Conservation (phyloP, 2,113 vertebrate genomes). For the Mugil cephalus region DNA sequence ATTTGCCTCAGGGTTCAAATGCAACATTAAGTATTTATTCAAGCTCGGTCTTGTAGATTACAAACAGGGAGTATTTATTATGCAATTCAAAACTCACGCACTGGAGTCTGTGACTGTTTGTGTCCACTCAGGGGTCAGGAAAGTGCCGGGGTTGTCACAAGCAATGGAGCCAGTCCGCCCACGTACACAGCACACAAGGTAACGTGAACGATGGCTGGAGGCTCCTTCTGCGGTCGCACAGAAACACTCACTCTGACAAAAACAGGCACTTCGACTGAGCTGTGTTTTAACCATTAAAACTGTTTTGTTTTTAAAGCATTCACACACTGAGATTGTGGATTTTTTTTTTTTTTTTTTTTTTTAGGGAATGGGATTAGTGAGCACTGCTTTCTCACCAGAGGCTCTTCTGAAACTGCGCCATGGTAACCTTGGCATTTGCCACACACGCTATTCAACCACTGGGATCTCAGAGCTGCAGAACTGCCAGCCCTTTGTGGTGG, state of each 20-base stretch:
- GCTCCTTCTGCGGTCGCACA: background rate
- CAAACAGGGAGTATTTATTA: background rate
- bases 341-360: slow-evolving; percentile 12
- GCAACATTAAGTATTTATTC: background rate
- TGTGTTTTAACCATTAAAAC: too few species aligned
- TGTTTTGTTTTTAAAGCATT: too few species aligned
- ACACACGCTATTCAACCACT: slow-evolving; percentile 96
- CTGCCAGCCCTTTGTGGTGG: slow-evolving; percentile 98
- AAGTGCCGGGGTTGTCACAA: slow-evolving; percentile 96
- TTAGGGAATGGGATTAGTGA: slow-evolving; percentile 98
- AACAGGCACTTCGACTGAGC: background rate
- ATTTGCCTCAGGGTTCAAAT: slow-evolving; percentile 49
- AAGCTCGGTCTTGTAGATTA: slow-evolving; percentile 20
- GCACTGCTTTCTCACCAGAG: slow-evolving; percentile 90
- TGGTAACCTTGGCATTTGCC: slow-evolving; percentile 96
- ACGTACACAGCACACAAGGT: slow-evolving; percentile 94
- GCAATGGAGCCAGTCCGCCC: slow-evolving; percentile 90
- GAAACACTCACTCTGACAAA: background rate
- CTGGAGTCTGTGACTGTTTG: slow-evolving; percentile 23
- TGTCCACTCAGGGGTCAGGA: slow-evolving; percentile 92
- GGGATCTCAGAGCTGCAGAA: slow-evolving; percentile 97
- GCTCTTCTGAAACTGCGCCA: slow-evolving; percentile 91
- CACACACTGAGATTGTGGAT: background rate
- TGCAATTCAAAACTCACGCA: background rate
- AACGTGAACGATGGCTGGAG: slow-evolving; percentile 50